Conservation (phyloP, 1,140 invertebrate species). For the Papilio polytes region DNA sequence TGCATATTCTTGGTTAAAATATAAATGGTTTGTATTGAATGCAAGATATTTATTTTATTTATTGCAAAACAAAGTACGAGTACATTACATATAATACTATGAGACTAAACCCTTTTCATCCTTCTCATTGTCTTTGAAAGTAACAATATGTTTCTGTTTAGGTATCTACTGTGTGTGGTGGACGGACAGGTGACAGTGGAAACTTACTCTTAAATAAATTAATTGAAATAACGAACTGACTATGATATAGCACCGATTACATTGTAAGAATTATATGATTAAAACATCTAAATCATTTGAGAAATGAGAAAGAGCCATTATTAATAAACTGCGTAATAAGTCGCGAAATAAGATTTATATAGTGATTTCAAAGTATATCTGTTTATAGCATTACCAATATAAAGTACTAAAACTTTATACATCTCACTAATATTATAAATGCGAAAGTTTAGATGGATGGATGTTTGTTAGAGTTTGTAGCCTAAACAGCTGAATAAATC, state of each 20-base stretch:
- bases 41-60: no score
- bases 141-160: background rate
- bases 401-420: no score
- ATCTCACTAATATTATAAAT: no score
- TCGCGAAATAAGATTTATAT: background rate
- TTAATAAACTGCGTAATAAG: background rate
- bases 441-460: background rate
- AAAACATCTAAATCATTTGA: background rate
- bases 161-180: no score
- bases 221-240: background rate
- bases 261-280: background rate
- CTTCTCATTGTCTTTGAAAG: no score
- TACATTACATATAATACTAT: no score
- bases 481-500: background rate
- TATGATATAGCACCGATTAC: background rate
- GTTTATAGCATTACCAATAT: no score
- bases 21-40: no score
- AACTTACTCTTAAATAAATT: background rate
- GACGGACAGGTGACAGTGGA: background rate
- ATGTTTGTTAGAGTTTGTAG: background rate
- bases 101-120: no score
- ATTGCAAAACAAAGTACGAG: no score
- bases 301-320: background rate
- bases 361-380: background rate
- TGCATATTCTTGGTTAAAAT: no score